Conservation (phyloP, 2,113 vertebrate genomes). For the Tringa solitaria region DNA sequence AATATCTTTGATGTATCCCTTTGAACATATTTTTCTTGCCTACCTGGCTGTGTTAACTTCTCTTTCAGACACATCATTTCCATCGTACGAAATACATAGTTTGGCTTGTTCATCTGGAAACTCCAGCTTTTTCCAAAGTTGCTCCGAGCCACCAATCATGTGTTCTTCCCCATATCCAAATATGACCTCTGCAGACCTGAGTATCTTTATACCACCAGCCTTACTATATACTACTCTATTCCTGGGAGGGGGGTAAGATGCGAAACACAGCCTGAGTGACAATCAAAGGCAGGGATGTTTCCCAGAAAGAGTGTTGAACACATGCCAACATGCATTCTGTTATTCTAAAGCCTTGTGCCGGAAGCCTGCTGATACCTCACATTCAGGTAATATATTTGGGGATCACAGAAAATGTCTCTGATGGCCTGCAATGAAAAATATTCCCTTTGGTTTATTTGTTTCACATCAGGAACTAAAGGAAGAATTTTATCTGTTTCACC, state of each 20-base stretch:
- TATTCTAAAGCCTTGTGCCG: not conserved
- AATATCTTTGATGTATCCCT: not conserved
- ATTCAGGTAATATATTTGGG: not conserved
- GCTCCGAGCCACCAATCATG: not conserved
- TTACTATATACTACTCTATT: not conserved
- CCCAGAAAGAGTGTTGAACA: not conserved
- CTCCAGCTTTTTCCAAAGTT: not conserved
- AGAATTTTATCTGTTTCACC: not conserved
- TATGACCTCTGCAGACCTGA: not conserved
- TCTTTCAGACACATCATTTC: not conserved
- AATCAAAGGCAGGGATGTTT: not conserved
- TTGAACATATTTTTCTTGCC: constrained; percentile 27
- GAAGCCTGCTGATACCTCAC: not conserved
- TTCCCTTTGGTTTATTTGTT: not conserved
- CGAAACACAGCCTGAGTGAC: not conserved
- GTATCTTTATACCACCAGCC: not conserved
- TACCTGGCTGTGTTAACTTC: not conserved
- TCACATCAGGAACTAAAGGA: not conserved
- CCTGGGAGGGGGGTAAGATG: not conserved
- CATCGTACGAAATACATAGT: not conserved
- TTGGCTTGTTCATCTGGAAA: not conserved
- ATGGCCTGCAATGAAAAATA: not conserved
- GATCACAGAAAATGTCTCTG: not conserved
- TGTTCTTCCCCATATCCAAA: not conserved
- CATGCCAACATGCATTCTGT: not conserved